Percentiles rank a stretch among this genome's conserved stretches.
phyloP scores from a whole-genome alignment of 2,888 invertebrate genomes.

The Panzeria rudis region DNA sequence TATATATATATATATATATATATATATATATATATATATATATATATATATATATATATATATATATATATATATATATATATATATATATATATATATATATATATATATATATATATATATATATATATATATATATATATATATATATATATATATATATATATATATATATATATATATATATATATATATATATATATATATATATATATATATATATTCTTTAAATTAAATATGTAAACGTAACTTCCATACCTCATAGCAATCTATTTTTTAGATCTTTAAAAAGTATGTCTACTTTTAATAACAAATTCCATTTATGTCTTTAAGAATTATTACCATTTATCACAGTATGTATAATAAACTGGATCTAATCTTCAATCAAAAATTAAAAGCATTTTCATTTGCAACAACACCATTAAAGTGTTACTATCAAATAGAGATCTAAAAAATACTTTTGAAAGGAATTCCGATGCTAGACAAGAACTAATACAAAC shows the following conservation, averaged over 20 bases:
- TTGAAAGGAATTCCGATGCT: slow-evolving; percentile 57
- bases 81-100: no score
- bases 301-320: not conserved
- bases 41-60: no score
- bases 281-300: not conserved
- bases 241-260: not conserved
- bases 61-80: no score
- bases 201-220: no score
- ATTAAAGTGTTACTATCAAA: slow-evolving; percentile 54
- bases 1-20: no score
- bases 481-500: slow-evolving; percentile 55
- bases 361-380: slow-evolving; percentile 37
- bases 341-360: slow-evolving; percentile 16
- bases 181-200: no score
- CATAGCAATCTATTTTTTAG: not conserved
- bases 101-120: no score
- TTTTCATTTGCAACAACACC: slow-evolving; percentile 26
- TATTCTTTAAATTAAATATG: not conserved
- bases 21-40: no score
- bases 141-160: no score
- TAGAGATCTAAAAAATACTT: slow-evolving; percentile 49
- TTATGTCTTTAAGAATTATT: slow-evolving; percentile 79
- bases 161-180: no score
- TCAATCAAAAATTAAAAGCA: slow-evolving; percentile 20
- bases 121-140: no score